A percentile compares a stretch with the other conserved stretches of the same genome.
Evolutionary conservation across 2,113 vertebrate genomes (phyloP).

Genomic region (Columba livia): DNA sequence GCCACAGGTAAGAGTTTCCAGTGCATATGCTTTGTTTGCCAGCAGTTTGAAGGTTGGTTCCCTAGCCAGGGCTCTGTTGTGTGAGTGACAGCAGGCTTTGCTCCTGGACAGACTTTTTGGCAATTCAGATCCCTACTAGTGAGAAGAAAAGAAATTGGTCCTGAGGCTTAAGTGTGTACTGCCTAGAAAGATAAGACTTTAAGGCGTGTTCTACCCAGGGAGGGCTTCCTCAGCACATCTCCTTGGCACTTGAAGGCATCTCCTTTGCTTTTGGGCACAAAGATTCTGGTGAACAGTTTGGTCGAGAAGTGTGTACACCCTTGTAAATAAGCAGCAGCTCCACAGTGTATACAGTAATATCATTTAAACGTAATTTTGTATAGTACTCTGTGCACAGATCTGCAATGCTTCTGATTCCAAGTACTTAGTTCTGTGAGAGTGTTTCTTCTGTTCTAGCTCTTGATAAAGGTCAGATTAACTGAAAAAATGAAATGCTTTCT

Average conservation of each 20-base stretch:
- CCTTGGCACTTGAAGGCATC: neutral
- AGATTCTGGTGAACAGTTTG: neutral
- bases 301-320: neutral
- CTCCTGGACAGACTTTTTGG: neutral
- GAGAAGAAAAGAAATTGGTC: neutral
- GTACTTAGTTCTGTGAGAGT: neutral
- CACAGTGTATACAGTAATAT: too few relatives aligned
- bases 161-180: neutral
- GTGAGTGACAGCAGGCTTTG: neutral
- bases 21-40: neutral
- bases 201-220: neutral
- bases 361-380: neutral
- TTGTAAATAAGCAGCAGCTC: neutral
- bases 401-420: neutral
- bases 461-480: constrained; percentile 61
- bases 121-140: neutral
- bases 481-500: constrained; percentile 30
- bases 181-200: neutral
- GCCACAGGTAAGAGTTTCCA: neutral
- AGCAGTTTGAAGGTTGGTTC: neutral
- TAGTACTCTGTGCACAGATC: neutral
- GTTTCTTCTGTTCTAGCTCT: constrained; percentile 16
- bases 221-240: neutral
- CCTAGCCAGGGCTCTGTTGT: neutral
- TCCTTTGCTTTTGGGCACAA: neutral